Conservation (phyloP, 1,140 invertebrate genomes). For the Neodiprion virginianus region DNA sequence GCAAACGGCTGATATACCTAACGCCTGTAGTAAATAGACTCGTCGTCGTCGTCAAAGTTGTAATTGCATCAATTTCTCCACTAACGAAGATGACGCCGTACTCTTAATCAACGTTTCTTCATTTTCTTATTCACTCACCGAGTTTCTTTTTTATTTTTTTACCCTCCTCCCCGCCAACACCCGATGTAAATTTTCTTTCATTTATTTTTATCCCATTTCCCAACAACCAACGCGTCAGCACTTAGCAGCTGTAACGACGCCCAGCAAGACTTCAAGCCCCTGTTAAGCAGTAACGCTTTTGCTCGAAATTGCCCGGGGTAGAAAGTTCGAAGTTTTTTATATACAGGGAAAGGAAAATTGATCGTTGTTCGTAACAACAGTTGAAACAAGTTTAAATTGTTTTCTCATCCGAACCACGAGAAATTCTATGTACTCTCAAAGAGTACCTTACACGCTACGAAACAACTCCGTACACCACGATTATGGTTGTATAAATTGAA, state of each 20-base stretch:
- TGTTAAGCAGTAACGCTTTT: neutral
- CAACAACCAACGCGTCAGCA: neutral
- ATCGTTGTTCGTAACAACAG: neutral
- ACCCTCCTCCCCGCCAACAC: too few species aligned
- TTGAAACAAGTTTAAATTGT: conserved; percentile 3
- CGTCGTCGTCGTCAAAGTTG: neutral
- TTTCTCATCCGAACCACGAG: neutral
- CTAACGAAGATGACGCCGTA: too few species aligned
- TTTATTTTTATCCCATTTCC: too few species aligned
- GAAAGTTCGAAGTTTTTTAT: neutral
- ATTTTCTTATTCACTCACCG: too few species aligned
- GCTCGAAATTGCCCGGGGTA: neutral
- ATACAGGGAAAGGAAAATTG: neutral
- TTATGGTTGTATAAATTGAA: too few species aligned
- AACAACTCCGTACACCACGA: too few species aligned
- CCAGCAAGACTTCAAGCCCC: neutral
- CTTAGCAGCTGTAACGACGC: neutral
- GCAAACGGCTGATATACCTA: conserved; percentile 26
- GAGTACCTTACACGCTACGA: too few species aligned
- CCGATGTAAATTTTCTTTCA: too few species aligned
- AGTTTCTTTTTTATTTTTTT: too few species aligned
- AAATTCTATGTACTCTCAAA: too few species aligned
- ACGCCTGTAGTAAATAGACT: conserved; percentile 1
- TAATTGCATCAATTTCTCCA: too few species aligned
- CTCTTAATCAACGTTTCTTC: too few species aligned